Conservation (phyloP, 2,113 vertebrate genomes). For the Nematolebias whitei region DNA sequence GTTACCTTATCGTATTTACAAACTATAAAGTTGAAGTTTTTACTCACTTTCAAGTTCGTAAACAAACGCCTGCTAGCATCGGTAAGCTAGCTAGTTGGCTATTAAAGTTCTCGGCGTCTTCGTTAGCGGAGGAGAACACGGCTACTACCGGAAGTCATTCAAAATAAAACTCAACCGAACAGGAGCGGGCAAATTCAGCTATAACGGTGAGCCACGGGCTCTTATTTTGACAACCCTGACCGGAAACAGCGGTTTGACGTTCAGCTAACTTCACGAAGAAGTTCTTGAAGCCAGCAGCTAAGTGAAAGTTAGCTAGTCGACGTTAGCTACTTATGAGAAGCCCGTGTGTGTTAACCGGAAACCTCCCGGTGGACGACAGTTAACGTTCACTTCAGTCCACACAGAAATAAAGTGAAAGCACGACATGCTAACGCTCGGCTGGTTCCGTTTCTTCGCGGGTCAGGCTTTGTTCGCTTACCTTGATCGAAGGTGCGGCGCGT, state of each 20-base stretch:
- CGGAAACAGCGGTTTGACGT: not conserved
- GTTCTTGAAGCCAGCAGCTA: constrained; percentile 46
- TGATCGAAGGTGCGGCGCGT: constrained; percentile 62
- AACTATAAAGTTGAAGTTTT: too few relatives aligned
- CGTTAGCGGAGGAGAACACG: not conserved
- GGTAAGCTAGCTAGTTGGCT: constrained; percentile 58
- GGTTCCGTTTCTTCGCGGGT: constrained; percentile 1
- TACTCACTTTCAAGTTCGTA: not conserved
- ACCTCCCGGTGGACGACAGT: accelerated
- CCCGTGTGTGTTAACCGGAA: not conserved
- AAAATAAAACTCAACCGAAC: constrained; percentile 14
- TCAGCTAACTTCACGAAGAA: constrained; percentile 19
- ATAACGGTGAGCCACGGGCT: not conserved
- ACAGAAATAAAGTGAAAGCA: not conserved
- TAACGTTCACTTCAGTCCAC: not conserved
- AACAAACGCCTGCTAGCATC: constrained; percentile 37
- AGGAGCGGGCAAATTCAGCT: accelerated
- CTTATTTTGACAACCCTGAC: constrained; percentile 18
- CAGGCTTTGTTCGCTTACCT: constrained; percentile 70
- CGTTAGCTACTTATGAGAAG: constrained; percentile 51
- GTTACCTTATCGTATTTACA: accelerated
- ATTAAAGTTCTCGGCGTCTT: constrained; percentile 49
- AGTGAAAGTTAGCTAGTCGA: constrained; percentile 63
- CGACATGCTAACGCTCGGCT: not conserved
- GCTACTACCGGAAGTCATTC: not conserved